phyloP scores from a whole-genome alignment of 2,113 vertebrate genomes.

The Psephotus haematonotus region DNA sequence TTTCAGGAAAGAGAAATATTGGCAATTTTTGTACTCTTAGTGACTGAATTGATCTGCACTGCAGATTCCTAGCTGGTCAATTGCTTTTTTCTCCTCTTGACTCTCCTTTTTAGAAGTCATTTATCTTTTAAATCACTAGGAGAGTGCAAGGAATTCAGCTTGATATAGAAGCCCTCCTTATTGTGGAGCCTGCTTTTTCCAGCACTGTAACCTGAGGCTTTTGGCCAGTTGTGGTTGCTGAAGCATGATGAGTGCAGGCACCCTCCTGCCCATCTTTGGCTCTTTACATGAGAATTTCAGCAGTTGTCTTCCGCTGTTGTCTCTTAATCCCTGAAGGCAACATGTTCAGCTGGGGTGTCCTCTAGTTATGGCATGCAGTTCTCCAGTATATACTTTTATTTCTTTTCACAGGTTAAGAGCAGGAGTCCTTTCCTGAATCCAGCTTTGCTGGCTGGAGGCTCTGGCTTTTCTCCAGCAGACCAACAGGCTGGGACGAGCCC shows the following conservation, averaged over 20 bases:
- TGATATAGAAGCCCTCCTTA: background rate
- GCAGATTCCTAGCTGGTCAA: background rate
- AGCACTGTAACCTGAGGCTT: background rate
- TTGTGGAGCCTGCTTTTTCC: background rate
- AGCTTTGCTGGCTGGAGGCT: background rate
- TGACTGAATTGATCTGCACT: background rate
- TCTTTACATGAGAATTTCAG: background rate
- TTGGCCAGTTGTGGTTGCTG: background rate
- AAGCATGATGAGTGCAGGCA: background rate
- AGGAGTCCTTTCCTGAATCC: background rate
- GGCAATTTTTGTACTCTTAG: background rate
- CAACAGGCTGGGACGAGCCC: background rate
- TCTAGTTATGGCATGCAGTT: fast-evolving
- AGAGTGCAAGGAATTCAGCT: background rate
- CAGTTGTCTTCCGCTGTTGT: background rate
- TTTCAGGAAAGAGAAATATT: background rate
- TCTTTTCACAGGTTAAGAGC: background rate
- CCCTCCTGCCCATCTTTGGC: background rate
- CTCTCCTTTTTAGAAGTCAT: background rate
- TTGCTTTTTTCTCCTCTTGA: background rate
- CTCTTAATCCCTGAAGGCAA: background rate
- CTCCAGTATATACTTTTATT: background rate
- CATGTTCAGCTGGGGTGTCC: background rate
- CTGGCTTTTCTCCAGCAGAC: background rate
- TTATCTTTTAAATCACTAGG: background rate